Evolutionary conservation across 2,888 invertebrate genomes (phyloP).

Genomic region (Pachycephus smyrnensis): DNA sequence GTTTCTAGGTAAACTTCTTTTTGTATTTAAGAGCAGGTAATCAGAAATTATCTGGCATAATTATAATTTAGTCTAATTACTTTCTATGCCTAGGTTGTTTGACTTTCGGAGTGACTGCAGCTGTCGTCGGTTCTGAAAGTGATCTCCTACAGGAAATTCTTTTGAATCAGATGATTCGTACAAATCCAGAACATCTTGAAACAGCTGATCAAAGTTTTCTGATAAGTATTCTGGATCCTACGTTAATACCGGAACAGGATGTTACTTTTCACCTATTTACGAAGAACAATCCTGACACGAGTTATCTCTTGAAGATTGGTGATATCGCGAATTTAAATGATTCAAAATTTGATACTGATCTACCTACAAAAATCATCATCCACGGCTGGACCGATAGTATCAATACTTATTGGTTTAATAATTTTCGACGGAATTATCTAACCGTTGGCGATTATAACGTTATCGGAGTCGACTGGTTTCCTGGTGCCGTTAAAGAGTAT

Average conservation of each 20-base stretch:
- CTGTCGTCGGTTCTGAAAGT: slow-evolving; percentile 3
- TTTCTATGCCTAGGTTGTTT: background rate
- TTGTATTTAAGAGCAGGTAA: background rate
- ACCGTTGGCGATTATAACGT: slow-evolving; percentile 66
- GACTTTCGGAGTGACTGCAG: background rate
- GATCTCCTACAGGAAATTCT: slow-evolving; percentile 18
- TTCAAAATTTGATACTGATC: slow-evolving; percentile 56
- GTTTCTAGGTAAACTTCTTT: background rate
- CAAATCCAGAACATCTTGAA: background rate
- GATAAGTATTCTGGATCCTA: slow-evolving; percentile 22
- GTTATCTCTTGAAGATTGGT: slow-evolving; percentile 33
- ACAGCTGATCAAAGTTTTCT: background rate
- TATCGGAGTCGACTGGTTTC: slow-evolving; percentile 69
- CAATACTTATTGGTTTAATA: slow-evolving; percentile 50
- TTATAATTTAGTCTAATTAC: background rate
- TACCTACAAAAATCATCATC: slow-evolving; percentile 56
- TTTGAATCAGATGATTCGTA: background rate
- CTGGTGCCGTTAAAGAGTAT: slow-evolving; percentile 50
- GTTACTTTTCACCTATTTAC: slow-evolving; percentile 51
- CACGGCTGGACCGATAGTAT: slow-evolving; percentile 59
- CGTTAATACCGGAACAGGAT: slow-evolving; percentile 35
- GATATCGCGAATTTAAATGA: slow-evolving; percentile 55
- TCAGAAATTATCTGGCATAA: background rate
- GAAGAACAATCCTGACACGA: slow-evolving; percentile 36
- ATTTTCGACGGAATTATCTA: slow-evolving; percentile 65